These are phyloP conservation scores for Bradypodion pumilum DNA, from an alignment of 2,797 vertebrate genomes.

Conservation along the genomic window DNA sequence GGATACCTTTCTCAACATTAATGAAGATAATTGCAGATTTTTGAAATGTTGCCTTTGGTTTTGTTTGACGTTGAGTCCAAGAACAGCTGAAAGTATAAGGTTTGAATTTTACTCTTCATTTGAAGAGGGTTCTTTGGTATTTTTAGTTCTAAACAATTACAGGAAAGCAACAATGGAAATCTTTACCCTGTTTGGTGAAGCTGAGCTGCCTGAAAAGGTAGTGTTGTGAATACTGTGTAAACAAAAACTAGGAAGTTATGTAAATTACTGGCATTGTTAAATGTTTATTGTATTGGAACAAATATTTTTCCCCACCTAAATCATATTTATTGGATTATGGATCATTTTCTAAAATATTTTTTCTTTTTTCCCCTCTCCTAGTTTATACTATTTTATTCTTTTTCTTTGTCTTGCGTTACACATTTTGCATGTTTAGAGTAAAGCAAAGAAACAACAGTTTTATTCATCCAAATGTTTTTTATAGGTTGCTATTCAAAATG, in stretches of 20 bases:
- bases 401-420: not conserved
- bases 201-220: not conserved
- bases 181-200: constrained; percentile 11
- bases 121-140: constrained; percentile 48
- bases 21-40: not conserved
- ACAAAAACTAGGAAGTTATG: not conserved
- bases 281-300: not conserved
- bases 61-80: not conserved
- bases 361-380: not conserved
- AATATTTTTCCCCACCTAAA: not conserved
- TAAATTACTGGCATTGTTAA: constrained; percentile 19
- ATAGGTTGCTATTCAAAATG: not conserved
- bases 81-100: constrained; percentile 36
- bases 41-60: constrained; percentile 18
- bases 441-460: not conserved
- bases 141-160: constrained; percentile 66
- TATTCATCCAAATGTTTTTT: not conserved
- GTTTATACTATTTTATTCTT: too few relatives aligned
- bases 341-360: not conserved
- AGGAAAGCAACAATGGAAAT: constrained; percentile 63
- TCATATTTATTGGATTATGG: not conserved
- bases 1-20: constrained; percentile 2
- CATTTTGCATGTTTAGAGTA: not conserved
- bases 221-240: constrained; percentile 2
- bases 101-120: constrained; percentile 47